These are phyloP conservation scores for Phasia obesa DNA, from an alignment of 2,888 invertebrate species.

Conservation along the genomic window DNA sequence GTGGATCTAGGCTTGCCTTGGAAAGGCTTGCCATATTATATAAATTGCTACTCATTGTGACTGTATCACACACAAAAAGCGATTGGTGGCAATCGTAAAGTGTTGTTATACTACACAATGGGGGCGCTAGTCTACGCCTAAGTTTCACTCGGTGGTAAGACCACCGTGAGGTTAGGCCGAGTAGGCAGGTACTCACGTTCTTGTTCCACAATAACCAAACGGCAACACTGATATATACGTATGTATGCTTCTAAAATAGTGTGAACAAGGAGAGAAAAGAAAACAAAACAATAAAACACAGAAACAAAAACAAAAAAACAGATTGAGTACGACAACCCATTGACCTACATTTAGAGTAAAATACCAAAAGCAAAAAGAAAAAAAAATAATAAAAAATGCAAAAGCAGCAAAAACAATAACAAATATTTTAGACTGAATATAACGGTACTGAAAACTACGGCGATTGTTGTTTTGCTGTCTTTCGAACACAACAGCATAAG, in stretches of 20 bases:
- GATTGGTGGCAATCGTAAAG: too few species aligned
- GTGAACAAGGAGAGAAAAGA: slow-evolving; percentile 19
- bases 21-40: too few species aligned
- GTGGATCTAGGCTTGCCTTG: too few species aligned
- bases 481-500: slow-evolving; percentile 14
- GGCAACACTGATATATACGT: neutral
- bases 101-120: too few species aligned
- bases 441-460: slow-evolving; percentile 13
- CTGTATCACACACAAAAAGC: too few species aligned
- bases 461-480: neutral
- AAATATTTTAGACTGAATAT: slow-evolving; percentile 23
- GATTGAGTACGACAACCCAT: slow-evolving; percentile 76
- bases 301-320: slow-evolving; percentile 45
- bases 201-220: too few species aligned
- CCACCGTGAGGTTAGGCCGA: too few species aligned
- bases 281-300: too few species aligned
- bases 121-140: too few species aligned
- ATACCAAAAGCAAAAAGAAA: slow-evolving; percentile 16
- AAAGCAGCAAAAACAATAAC: slow-evolving; percentile 35
- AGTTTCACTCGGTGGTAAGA: too few species aligned
- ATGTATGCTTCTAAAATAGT: slow-evolving; percentile 9
- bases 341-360: slow-evolving; percentile 78
- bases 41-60: too few species aligned
- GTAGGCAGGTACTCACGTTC: too few species aligned
- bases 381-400: neutral